Conservation (phyloP, 2,797 vertebrate genomes). For the Protonibea diacanthus region DNA sequence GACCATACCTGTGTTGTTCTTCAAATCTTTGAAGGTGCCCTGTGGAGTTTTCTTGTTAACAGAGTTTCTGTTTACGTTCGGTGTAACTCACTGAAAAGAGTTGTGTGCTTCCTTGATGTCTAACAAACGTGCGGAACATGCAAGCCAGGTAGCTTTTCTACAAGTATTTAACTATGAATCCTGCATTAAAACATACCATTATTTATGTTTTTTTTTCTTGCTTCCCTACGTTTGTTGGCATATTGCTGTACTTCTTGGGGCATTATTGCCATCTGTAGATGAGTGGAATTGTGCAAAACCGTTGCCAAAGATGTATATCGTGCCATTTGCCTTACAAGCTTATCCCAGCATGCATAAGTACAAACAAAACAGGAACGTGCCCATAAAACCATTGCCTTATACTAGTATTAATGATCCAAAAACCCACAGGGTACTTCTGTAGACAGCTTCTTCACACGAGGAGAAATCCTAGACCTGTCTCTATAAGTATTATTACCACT, state of each 20-base stretch:
- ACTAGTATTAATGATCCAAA: background rate
- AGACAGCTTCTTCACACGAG: background rate
- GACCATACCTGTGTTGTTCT: background rate
- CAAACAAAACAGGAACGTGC: background rate
- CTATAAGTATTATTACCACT: too few relatives aligned
- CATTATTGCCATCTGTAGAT: background rate
- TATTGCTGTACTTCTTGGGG: background rate
- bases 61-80: background rate
- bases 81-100: background rate
- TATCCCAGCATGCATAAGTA: background rate
- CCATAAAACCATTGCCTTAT: background rate
- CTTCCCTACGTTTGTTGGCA: background rate
- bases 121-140: background rate
- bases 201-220: background rate
- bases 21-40: background rate
- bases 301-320: background rate
- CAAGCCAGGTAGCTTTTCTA: background rate
- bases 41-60: background rate
- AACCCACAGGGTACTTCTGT: background rate
- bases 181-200: background rate
- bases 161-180: background rate
- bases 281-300: background rate
- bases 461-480: background rate
- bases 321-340: background rate
- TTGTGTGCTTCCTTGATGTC: background rate